phyloP scores from a whole-genome alignment of 1,140 invertebrate species.

The Cyphomyrmex costatus region DNA sequence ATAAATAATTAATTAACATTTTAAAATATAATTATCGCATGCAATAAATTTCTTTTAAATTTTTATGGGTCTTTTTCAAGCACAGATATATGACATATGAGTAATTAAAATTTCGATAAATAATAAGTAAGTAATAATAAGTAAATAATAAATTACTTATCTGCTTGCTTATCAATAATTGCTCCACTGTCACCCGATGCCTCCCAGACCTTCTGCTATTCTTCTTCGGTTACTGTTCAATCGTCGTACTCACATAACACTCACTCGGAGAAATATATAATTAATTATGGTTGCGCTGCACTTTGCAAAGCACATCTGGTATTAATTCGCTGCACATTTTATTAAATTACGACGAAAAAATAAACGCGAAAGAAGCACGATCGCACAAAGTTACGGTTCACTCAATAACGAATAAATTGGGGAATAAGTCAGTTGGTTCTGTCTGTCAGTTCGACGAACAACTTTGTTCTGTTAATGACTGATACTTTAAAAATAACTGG shows the following conservation, averaged over 20 bases:
- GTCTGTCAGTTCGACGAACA: background rate
- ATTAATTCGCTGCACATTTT: background rate
- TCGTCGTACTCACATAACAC: background rate
- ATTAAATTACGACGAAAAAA: conserved; percentile 9
- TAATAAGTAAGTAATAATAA: background rate
- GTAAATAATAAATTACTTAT: background rate
- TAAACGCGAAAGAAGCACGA: background rate
- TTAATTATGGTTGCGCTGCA: background rate
- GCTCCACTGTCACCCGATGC: background rate
- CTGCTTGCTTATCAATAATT: too few species aligned
- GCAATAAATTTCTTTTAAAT: background rate
- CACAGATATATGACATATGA: background rate
- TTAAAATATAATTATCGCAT: background rate
- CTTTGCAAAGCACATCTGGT: background rate
- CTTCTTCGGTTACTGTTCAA: background rate
- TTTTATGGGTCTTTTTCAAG: background rate
- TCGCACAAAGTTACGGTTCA: background rate
- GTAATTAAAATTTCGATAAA: background rate
- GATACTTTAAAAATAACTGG: background rate
- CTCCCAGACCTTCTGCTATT: background rate
- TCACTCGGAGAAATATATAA: background rate
- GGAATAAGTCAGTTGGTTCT: background rate
- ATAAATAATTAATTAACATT: background rate
- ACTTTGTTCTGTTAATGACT: background rate
- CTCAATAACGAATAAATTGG: background rate